phyloP scores from a whole-genome alignment of 2,113 vertebrate species.

The Saguinus midas region DNA sequence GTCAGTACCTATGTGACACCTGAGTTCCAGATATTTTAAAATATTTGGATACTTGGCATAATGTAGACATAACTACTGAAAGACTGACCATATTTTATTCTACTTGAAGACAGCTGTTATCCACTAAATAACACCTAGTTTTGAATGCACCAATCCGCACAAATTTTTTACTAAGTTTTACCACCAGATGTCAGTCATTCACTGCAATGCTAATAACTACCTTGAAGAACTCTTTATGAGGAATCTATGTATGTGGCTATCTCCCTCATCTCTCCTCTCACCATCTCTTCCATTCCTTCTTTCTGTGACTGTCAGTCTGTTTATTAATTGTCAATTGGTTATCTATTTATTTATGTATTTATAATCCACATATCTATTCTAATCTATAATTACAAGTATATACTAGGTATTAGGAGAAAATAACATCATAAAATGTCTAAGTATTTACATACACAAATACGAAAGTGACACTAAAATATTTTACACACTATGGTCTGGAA shows the following conservation, averaged over 20 bases:
- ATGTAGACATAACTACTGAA: neutral
- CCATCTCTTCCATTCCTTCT: neutral
- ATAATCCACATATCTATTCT: neutral
- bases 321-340: neutral
- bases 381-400: neutral
- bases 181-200: slow-evolving; percentile 75
- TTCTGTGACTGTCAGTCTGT: neutral
- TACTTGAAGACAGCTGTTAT: neutral
- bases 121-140: neutral
- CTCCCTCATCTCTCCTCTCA: neutral
- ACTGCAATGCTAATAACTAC: neutral
- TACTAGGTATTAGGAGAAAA: neutral
- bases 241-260: fast-evolving
- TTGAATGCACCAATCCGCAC: neutral
- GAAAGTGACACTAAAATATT: neutral
- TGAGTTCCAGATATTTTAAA: neutral
- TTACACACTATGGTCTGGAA: neutral
- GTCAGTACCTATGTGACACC: neutral
- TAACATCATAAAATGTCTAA: neutral
- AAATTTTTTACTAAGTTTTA: slow-evolving; percentile 34
- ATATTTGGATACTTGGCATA: neutral
- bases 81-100: neutral
- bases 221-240: neutral
- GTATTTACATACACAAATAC: neutral
- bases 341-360: neutral